Percentiles rank a stretch among this genome's conserved stretches.
Evolutionary conservation across 2,888 invertebrate species (phyloP).

Genomic region (Tachina lurida): DNA sequence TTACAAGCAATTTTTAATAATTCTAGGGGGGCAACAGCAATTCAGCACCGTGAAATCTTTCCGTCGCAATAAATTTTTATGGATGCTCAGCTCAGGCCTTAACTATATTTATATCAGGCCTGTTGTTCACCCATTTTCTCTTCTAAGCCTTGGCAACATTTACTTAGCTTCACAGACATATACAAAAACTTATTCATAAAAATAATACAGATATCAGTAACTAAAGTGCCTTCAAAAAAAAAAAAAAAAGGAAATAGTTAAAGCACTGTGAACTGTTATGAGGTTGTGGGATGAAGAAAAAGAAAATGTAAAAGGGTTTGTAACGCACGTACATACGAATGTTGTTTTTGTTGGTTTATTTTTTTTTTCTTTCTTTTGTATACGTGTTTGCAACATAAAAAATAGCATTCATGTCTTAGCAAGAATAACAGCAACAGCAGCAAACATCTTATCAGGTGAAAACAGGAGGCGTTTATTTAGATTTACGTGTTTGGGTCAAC

Average conservation of each 20-base stretch:
- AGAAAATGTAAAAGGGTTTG: conserved; percentile 64
- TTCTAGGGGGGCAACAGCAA: too few relatives aligned
- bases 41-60: too few relatives aligned
- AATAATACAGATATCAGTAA: conserved; percentile 41
- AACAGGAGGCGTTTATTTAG: conserved; percentile 70
- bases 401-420: conserved; percentile 31
- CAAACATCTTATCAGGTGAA: conserved; percentile 70
- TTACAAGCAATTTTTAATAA: too few relatives aligned
- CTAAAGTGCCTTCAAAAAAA: conserved; percentile 23
- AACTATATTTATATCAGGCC: too few relatives aligned
- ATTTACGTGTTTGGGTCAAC: conserved; percentile 71
- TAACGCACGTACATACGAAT: conserved; percentile 67
- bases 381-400: conserved; percentile 62
- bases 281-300: conserved; percentile 65
- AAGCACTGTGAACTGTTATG: conserved; percentile 54
- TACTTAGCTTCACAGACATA: conserved; percentile 6
- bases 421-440: conserved; percentile 41
- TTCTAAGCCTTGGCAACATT: not conserved
- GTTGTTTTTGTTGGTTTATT: not conserved
- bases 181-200: conserved; percentile 1
- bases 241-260: conserved; percentile 43
- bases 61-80: too few relatives aligned
- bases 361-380: conserved; percentile 13
- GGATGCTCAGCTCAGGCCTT: not conserved
- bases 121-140: not conserved